Base-by-base conservation (phyloP, 1,140 invertebrate species). In the Hylaeus volcanicus region DNA sequence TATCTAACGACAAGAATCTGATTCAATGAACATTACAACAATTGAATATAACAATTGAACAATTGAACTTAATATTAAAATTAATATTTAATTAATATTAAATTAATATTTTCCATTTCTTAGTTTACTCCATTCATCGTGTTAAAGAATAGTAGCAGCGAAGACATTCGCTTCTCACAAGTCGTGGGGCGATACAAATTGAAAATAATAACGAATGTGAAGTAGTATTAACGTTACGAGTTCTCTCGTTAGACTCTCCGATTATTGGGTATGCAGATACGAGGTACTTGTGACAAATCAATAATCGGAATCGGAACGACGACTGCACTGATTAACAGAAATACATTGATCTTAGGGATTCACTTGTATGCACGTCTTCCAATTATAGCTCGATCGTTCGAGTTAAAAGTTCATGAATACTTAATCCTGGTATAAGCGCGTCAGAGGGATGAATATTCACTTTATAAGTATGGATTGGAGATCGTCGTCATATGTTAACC, bases 131-230 rank as follows among this genome's bases (percentile, higher is more conserved):
- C 26, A 26, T 26, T 26, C 26, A 26, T 26, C 26, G 26, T 0
- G 26, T 26, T 26, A 26, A 26, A 26, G 26, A 26, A 26, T 26
- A 26, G 0, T 26, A 26, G 26, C 0, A 26, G 26, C 26, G 26
- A 26, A 63, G 39, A 4, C 3, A 41, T 64, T 79, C 43, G 53
- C 12, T 4, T 39, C 56, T 68, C 26, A 12, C 48, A 58, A 60
- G 26, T 37, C 37, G 14, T 53, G 15, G 11, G 41, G 14, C 11
- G 37, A 48, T 55, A 26, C 58, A 60, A 48, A n/a, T 77, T 77
- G 70, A 53, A 77, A 71, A 77, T 14, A n/a, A n/a, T 65, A 58
- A 78, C 64, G 15, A 14, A 71, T 39, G 58, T 37, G n/a, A 68
- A 63, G 37, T 53, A 14, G 37, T 66, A 39, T 61, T 3, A 41